Base-by-base conservation (phyloP, 2,888 invertebrate species). In the Drosophila maculinotata region DNA sequence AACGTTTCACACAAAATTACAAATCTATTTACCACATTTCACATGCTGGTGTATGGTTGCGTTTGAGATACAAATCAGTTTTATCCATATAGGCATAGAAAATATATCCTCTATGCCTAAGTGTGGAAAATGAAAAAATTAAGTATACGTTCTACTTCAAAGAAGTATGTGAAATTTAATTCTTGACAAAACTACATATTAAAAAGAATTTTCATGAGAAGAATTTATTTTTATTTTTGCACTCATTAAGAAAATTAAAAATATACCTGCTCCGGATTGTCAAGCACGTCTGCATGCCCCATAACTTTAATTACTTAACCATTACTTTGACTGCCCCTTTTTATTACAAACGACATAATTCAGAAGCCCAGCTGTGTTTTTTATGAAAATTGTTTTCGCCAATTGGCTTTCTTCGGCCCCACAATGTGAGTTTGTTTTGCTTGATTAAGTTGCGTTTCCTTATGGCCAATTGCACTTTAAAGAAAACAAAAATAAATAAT, bases 401-500 rank as follows among this genome's bases (percentile, higher is more conserved):
- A 25, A 25, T 31, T 14, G 39, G 12, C 12, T 53, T 39, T 52
- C 49, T 57, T 30, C 5, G 15, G 2, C n/a, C 42, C 28, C 15
- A 38, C 8, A 3, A 28, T 10, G 14, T 9, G 14, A 6, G 3
- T 26, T 15, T 1, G 20, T 31, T 14, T 20, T 10, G 8, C 30
- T 31, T 7, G 10, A 10, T 14, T 47, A 3, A 8, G 8, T 10
- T 8, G 7, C 8, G 5, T 12, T 53, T 54, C 47, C 52, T 7
- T 15, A 15, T 17, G 35, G 41, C 36, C 48, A 64, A 62, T 62
- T 65, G 63, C 41, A 71, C 62, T 60, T 31, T 23, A 57, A 60
- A 38, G 15, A 38, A 52, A 58, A 33, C 14, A 26, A 39, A 48
- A 59, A 71, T 58, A 67, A 49, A 70, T 36, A 65, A n/a, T n/a